Evolutionary conservation across 2,797 vertebrate species (phyloP).

Genomic region (Enteromius treurensis): DNA sequence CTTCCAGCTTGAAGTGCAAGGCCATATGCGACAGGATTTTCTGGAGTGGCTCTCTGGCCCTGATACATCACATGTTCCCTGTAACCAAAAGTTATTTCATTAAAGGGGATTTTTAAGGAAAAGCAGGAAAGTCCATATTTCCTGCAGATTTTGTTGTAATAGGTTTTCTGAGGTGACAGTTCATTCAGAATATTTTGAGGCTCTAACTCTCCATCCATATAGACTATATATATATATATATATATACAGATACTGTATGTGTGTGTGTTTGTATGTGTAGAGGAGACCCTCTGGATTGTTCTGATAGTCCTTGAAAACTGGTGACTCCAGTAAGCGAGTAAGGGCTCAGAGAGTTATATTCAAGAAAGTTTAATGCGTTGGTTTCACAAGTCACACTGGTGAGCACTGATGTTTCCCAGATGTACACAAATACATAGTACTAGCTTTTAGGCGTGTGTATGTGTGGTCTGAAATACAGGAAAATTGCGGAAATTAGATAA

Average conservation of each 20-base stretch:
- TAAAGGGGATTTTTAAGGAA: background rate
- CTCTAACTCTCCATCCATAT: background rate
- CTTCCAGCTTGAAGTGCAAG: slow-evolving; percentile 33
- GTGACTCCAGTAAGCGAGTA: background rate
- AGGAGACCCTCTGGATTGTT: background rate
- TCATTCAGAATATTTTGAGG: background rate
- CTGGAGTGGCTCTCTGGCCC: slow-evolving; percentile 11
- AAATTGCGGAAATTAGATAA: too few species aligned
- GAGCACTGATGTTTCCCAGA: too few species aligned
- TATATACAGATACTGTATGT: too few species aligned
- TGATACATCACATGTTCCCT: slow-evolving; percentile 1
- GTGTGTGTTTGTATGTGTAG: too few species aligned
- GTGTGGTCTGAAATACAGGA: too few species aligned
- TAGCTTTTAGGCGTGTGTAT: too few species aligned
- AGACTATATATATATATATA: too few species aligned
- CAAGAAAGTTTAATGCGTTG: background rate
- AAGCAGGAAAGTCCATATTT: background rate
- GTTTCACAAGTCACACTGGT: too few species aligned
- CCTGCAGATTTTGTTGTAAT: background rate
- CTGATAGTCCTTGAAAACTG: background rate
- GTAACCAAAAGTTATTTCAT: background rate
- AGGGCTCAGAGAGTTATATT: background rate
- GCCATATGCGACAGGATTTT: slow-evolving; percentile 21
- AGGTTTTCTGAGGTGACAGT: background rate
- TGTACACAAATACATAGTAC: too few species aligned